Evolutionary conservation across 2,113 vertebrate genomes (phyloP), one percentile per base, ranked within the genome.

Genomic region (Ploceus nigricollis): DNA sequence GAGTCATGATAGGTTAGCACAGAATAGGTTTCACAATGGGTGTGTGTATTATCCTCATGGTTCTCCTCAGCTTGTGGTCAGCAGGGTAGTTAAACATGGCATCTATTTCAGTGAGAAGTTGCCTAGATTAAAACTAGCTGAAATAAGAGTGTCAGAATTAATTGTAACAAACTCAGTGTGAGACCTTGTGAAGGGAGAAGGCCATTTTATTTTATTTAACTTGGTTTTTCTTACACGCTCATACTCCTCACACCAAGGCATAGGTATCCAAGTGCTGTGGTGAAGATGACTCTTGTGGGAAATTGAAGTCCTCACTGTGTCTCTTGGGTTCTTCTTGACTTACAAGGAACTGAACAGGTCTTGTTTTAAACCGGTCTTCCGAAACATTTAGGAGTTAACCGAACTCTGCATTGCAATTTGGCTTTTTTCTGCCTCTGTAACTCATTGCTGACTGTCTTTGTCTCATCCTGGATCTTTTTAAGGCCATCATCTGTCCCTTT

Each of bases 1-100:
- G 90, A 95, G 90, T 53, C 90, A 79, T 83, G 96, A 97, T 96
- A 93, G 73, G 71, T 72, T 87, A 91, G 89, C 69, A 45, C 44
- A 95, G 92, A 97, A 95, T 89, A 71, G 85, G 47, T 87, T 91
- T 94, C 90, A 76, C 93, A 89, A 85, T 68, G 88, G 35, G 28
- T 80, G 20, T 80, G 64, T 80, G 54, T 81, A 66, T 95, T 93
- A 90, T 83, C 56, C 57, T 68, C 60, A 53, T 33, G 56, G 47
- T 72, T 93, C 86, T 76, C 81, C 91, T 64, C 92, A 87, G 92
- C 76, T 94, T 96, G 92, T 81, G 90, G 86, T 87, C 92, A 96
- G 68, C 85, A 57, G 83, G 80, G 71, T 31, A 88, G 85, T 88
- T 90, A 87, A 91, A 94, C 0, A n/a, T 86, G 76, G 27, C 60